phyloP scores from a whole-genome alignment of 2,888 invertebrate species.

The Electrophaes corylata region DNA sequence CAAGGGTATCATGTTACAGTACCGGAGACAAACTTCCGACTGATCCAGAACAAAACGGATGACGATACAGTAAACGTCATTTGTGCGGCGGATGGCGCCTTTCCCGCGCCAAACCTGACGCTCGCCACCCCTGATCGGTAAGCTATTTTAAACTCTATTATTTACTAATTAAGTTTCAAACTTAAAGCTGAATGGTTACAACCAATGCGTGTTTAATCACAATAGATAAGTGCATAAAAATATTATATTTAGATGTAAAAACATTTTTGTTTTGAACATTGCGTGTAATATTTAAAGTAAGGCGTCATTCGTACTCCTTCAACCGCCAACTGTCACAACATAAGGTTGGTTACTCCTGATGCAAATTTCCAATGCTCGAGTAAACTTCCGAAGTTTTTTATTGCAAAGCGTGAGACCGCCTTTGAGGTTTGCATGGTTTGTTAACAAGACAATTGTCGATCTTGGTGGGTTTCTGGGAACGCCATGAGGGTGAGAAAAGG shows the following conservation, averaged over 20 bases:
- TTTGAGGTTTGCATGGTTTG: conserved; percentile 38
- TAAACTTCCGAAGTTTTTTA: conserved; percentile 34
- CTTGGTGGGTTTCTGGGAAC: conserved; percentile 17
- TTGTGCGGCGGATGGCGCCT: conserved; percentile 83
- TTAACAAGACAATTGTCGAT: conserved; percentile 29
- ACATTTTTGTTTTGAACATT: too few relatives aligned
- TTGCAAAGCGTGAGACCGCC: conserved; percentile 11
- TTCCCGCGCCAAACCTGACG: conserved; percentile 82
- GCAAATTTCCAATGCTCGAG: conserved; percentile 39
- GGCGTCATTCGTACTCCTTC: conserved; percentile 7
- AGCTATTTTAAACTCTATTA: conserved; percentile 31
- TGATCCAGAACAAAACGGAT: conserved; percentile 81
- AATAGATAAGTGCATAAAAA: too few relatives aligned
- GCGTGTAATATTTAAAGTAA: too few relatives aligned
- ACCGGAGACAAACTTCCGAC: conserved; percentile 80
- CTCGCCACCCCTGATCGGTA: conserved; percentile 79
- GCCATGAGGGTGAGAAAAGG: background rate
- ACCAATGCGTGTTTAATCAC: too few relatives aligned
- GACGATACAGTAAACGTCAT: conserved; percentile 81
- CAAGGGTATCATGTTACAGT: conserved; percentile 61
- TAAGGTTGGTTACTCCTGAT: conserved; percentile 36
- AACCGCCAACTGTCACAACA: conserved; percentile 31
- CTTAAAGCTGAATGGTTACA: too few relatives aligned
- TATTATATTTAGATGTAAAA: too few relatives aligned
- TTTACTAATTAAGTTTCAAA: too few relatives aligned